These are phyloP conservation scores for Apostichopus leukothele DNA, from an alignment of 53 echinoderm and acorn worm species.

Conservation along the genomic window DNA sequence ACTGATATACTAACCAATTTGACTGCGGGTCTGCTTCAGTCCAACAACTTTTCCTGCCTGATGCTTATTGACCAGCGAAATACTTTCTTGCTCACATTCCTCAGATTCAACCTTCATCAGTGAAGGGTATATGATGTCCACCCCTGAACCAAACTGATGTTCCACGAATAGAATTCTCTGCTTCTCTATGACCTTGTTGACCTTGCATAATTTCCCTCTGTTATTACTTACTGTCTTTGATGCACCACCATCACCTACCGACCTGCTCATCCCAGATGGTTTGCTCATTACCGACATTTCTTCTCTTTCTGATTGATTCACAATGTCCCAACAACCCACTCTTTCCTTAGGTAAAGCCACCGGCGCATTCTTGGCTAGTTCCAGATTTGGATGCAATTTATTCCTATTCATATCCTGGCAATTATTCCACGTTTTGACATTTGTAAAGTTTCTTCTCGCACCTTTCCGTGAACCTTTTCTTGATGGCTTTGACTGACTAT, in stretches of 20 bases:
- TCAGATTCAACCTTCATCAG: background rate
- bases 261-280: background rate
- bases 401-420: background rate
- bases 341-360: background rate
- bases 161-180: background rate
- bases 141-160: background rate
- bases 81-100: too few relatives aligned
- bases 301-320: background rate
- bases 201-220: background rate
- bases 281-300: background rate
- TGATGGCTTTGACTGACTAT: background rate
- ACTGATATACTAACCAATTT: too few relatives aligned
- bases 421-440: background rate
- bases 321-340: background rate
- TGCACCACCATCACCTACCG: too few relatives aligned
- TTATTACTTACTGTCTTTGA: background rate
- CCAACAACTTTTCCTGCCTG: too few relatives aligned
- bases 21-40: too few relatives aligned
- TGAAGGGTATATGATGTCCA: conserved; percentile 30
- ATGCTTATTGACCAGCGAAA: too few relatives aligned
- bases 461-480: conserved; percentile 10
- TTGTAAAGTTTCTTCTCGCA: background rate
- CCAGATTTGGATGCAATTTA: background rate
- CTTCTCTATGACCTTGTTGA: background rate
- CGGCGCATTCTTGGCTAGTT: background rate